Evolutionary conservation across 2,113 vertebrate species (phyloP).

Genomic region (Syngnathus floridae): DNA sequence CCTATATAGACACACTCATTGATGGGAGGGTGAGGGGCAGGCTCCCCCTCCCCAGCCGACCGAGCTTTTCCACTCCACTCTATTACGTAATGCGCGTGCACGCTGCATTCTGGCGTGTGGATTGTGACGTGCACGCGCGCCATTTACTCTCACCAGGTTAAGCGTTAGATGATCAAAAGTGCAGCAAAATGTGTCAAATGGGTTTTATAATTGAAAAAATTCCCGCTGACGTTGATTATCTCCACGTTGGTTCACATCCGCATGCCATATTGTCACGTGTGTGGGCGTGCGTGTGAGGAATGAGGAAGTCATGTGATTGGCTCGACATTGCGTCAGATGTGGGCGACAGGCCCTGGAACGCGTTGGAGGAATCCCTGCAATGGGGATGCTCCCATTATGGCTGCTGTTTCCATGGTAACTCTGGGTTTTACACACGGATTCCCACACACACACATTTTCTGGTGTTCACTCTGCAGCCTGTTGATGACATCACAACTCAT

Average conservation of each 20-base stretch:
- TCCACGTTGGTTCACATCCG: too few relatives aligned
- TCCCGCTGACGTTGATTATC: too few relatives aligned
- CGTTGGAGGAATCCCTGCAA: constrained; percentile 59
- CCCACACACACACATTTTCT: neutral
- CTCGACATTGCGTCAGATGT: neutral
- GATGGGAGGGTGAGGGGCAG: constrained; percentile 30
- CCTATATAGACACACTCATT: constrained; percentile 37
- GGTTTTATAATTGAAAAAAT: too few relatives aligned
- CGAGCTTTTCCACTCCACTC: neutral
- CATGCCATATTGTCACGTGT: neutral
- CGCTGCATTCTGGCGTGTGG: constrained; percentile 19
- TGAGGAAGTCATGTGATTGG: neutral
- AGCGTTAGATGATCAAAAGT: too few relatives aligned
- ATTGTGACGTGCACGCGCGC: neutral
- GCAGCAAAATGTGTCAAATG: too few relatives aligned
- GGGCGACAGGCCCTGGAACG: constrained; percentile 11
- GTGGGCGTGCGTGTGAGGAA: too few relatives aligned
- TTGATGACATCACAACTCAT: constrained; percentile 35
- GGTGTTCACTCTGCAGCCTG: neutral
- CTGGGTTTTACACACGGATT: constrained; percentile 39
- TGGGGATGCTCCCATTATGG: constrained; percentile 52
- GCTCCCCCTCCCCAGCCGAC: constrained; percentile 26
- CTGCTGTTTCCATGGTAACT: constrained; percentile 57
- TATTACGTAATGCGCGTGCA: constrained; percentile 63
- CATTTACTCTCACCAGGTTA: neutral